These are phyloP conservation scores for Hafferia zeledoni DNA, from an alignment of 2,797 vertebrate species.

Conservation along the genomic window DNA sequence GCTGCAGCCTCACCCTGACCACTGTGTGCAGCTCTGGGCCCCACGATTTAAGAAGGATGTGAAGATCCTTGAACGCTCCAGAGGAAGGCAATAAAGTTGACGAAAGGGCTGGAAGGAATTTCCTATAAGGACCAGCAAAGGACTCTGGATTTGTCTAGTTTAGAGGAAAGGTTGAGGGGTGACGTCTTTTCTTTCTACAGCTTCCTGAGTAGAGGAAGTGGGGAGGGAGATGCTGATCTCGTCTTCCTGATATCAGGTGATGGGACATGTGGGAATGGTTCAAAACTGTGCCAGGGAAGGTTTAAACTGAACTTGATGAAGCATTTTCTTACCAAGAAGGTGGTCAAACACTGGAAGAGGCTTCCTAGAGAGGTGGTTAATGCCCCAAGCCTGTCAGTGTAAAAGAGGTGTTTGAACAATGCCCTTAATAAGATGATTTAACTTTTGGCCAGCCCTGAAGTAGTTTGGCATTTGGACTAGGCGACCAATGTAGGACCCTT, in stretches of 20 bases:
- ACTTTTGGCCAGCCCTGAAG: background rate
- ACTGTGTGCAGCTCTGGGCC: background rate
- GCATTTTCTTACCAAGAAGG: background rate
- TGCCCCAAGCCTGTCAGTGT: background rate
- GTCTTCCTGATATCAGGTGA: background rate
- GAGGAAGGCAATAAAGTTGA: background rate
- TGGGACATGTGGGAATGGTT: background rate
- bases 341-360: background rate
- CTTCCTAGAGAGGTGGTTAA: accelerated
- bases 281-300: background rate
- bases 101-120: background rate
- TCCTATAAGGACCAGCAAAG: background rate
- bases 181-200: background rate
- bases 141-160: background rate
- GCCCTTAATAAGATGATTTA: background rate
- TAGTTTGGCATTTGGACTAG: background rate
- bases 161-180: background rate
- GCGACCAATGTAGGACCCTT: background rate
- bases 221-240: background rate
- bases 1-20: background rate
- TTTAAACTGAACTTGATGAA: background rate
- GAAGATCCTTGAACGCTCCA: background rate
- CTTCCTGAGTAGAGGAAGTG: background rate
- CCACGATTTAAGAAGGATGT: background rate
- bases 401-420: background rate